These are phyloP conservation scores for Chesias legatella DNA, from an alignment of 2,888 invertebrate genomes.

Conservation along the genomic window DNA sequence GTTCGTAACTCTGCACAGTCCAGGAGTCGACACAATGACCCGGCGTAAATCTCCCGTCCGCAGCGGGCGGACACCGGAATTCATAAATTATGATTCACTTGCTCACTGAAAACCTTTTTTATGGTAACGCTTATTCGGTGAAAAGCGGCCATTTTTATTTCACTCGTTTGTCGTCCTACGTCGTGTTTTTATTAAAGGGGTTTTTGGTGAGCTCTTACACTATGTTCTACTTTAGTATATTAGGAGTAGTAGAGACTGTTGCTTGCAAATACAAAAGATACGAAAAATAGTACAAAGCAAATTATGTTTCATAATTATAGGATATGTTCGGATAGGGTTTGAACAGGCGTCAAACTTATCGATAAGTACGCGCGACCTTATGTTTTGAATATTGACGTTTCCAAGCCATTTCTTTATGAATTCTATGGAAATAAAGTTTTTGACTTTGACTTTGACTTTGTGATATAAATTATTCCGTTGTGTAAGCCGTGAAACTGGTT, in stretches of 20 bases:
- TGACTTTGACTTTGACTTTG: too few relatives aligned
- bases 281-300: too few relatives aligned
- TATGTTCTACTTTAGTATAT: conserved; percentile 21
- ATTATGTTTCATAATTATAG: too few relatives aligned
- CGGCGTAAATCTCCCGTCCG: conserved; percentile 70
- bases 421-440: too few relatives aligned
- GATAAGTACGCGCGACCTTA: too few relatives aligned
- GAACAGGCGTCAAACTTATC: too few relatives aligned
- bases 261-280: too few relatives aligned
- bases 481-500: too few relatives aligned
- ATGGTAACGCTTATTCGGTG: conserved; percentile 76
- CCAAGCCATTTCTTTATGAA: too few relatives aligned
- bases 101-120: conserved; percentile 80
- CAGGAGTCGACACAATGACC: conserved; percentile 73
- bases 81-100: conserved; percentile 81
- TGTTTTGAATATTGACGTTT: too few relatives aligned
- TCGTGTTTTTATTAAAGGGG: conserved; percentile 45
- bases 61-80: conserved; percentile 70
- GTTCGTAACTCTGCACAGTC: conserved; percentile 45
- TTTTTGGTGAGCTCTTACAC: conserved; percentile 25
- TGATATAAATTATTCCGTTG: too few relatives aligned
- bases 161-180: conserved; percentile 61
- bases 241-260: background rate
- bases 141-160: conserved; percentile 72
- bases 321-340: too few relatives aligned